Percentiles rank a stretch among this genome's conserved stretches.
Evolutionary conservation across 2,888 invertebrate species (phyloP).

Genomic region (Norana najaformis): DNA sequence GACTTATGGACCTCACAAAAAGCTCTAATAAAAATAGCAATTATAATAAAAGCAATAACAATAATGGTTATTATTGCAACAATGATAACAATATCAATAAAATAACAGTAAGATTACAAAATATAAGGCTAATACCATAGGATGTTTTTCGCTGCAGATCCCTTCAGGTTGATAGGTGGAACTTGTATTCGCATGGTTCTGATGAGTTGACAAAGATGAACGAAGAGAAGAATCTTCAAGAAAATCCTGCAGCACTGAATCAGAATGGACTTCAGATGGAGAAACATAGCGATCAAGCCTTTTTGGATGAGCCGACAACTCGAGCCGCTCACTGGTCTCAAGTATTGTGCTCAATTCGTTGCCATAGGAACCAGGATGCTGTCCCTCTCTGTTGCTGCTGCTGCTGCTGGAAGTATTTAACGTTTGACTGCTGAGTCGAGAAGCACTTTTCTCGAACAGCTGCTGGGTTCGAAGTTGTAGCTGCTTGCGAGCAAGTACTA

Average conservation of each 20-base stretch:
- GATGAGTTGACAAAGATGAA: neutral
- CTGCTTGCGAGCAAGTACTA: neutral
- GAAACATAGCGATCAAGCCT: constrained; percentile 13
- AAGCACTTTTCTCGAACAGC: neutral
- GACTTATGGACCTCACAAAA: too few species aligned
- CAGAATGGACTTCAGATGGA: neutral
- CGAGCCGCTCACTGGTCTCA: neutral
- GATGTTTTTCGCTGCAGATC: neutral
- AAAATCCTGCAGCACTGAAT: neutral
- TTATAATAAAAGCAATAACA: too few species aligned
- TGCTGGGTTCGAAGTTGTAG: neutral
- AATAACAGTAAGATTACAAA: too few species aligned
- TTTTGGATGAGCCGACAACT: neutral
- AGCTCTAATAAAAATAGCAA: neutral
- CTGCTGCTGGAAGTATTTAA: neutral
- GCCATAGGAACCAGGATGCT: neutral
- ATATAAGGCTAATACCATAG: too few species aligned
- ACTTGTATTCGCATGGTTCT: neutral
- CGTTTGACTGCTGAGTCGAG: neutral
- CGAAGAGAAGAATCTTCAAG: neutral
- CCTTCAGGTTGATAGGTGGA: neutral
- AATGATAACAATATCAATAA: too few species aligned
- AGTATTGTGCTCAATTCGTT: neutral
- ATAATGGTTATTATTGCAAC: too few species aligned
- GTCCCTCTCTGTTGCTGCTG: neutral